Evolutionary conservation across 2,797 vertebrate genomes (phyloP), one percentile per base, ranked within the genome.

Genomic region (Apodemus agrarius): DNA sequence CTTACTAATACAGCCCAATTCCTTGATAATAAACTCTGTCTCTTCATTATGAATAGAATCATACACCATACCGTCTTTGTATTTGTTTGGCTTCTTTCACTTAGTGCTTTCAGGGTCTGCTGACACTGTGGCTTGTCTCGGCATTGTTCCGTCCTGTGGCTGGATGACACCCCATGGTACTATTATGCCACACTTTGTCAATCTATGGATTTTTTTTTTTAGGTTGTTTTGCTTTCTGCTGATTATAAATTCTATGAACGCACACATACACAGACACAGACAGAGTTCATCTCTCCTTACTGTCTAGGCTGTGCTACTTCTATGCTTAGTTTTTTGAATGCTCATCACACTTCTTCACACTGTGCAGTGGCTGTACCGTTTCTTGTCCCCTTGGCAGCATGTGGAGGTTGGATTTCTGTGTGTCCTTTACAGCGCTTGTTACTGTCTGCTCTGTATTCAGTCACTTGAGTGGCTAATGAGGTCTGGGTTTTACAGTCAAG

Each of bases 161-260:
- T 40, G 43, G 37, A 34, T 78, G 49, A 63, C 26, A 76, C 1
- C 65, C 6, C 22, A 5, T 52, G 78, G 10, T 78, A 12, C 54
- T 49, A n/a, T 2, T 89, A 34, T 75, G 21, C 17, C 19, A 82
- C 6, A 29, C 61, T 88, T 89, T 78, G 22, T 43, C 63, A 72
- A 8, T 26, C 74, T 83, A 0, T 81, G 24, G 81, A 81, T 59
- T 69, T 72, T 43, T 43, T 43, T 43, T 43, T 43, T 89, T 52
- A 57, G 52, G 43, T 95, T 88, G 22, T 88, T 96, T 82, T 75
- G 43, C 43, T 43, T 57, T 88, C 31, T 92, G 54, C 16, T 46
- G 21, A 67, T 81, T 81, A 59, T 40, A 90, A 91, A 65, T 82
- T 61, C 46, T 90, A 6, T 80, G 90, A 94, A 69, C 40, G 63